These are phyloP conservation scores for Arbacia lixula DNA, from an alignment of 53 echinoderm and acorn worm genomes.

Conservation along the genomic window DNA sequence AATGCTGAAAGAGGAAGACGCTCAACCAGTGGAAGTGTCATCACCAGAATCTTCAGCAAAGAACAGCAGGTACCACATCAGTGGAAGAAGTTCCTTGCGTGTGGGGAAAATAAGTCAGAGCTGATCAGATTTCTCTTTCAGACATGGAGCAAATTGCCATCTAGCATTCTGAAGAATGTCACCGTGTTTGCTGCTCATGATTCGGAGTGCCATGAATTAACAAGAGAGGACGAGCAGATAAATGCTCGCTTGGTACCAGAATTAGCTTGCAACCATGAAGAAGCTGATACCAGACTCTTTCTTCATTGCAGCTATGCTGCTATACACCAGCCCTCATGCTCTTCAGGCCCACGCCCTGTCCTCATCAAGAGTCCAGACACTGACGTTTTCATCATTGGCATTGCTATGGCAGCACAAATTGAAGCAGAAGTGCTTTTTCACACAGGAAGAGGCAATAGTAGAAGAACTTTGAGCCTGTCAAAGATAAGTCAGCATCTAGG, in stretches of 20 bases:
- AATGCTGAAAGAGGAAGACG: conserved; percentile 28
- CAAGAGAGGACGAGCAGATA: background rate
- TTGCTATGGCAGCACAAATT: background rate
- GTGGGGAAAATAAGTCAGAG: conserved; percentile 18
- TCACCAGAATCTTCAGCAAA: conserved; percentile 16
- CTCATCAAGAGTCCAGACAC: conserved; percentile 45
- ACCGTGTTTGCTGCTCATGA: conserved; percentile 28
- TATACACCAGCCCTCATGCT: background rate
- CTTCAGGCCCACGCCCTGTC: background rate
- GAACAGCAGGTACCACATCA: conserved; percentile 48
- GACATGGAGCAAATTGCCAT: conserved; percentile 9
- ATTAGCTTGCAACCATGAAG: background rate
- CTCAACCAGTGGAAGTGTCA: background rate
- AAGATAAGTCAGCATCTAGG: background rate
- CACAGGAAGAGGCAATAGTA: conserved; percentile 30
- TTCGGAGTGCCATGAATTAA: background rate
- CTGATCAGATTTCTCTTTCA: conserved; percentile 25
- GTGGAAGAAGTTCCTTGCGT: conserved; percentile 54
- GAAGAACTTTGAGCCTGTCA: background rate
- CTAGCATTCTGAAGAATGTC: conserved; percentile 21
- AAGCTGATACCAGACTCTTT: background rate
- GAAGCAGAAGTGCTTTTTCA: background rate
- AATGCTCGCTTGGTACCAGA: background rate
- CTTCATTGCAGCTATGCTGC: background rate
- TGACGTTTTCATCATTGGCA: conserved; percentile 1